phyloP scores from a whole-genome alignment of 2,888 invertebrate species.

The Brachyptera risi region DNA sequence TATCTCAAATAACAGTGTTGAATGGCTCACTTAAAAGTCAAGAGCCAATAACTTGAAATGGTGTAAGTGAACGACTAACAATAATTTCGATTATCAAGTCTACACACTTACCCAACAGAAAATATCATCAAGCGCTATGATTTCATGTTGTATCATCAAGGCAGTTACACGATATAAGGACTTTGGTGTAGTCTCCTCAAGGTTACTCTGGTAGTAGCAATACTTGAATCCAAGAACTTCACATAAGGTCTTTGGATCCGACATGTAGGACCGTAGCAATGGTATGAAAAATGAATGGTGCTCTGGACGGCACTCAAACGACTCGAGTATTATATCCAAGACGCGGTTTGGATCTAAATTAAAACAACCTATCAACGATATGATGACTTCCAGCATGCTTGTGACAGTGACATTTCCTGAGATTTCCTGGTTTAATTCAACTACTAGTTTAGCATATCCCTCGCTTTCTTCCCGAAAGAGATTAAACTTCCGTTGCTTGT shows the following conservation, averaged over 20 bases:
- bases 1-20: too few relatives aligned
- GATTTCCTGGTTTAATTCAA: slow-evolving; percentile 85
- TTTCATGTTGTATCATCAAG: slow-evolving; percentile 78
- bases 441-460: slow-evolving; percentile 94
- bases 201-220: slow-evolving; percentile 61
- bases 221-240: slow-evolving; percentile 95
- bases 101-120: slow-evolving; percentile 82
- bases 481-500: slow-evolving; percentile 99
- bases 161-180: slow-evolving; percentile 88
- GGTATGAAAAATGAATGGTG: slow-evolving; percentile 76
- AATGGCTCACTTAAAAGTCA: too few relatives aligned
- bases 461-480: slow-evolving; percentile 98
- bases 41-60: too few relatives aligned
- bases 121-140: slow-evolving; percentile 82
- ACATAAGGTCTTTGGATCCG: slow-evolving; percentile 80
- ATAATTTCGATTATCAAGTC: too few relatives aligned
- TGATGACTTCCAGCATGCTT: slow-evolving; percentile 79
- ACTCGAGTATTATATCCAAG: slow-evolving; percentile 92
- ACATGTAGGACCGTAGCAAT: slow-evolving; percentile 81
- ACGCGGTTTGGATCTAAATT: slow-evolving; percentile 98
- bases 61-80: too few relatives aligned
- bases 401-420: slow-evolving; percentile 58
- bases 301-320: slow-evolving; percentile 85
- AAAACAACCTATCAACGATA: slow-evolving; percentile 95
- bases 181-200: slow-evolving; percentile 59